A percentile compares a stretch with the other conserved stretches of the same genome.
Conservation (phyloP, 2,888 invertebrate genomes). For the Drosophila longiperda region DNA sequence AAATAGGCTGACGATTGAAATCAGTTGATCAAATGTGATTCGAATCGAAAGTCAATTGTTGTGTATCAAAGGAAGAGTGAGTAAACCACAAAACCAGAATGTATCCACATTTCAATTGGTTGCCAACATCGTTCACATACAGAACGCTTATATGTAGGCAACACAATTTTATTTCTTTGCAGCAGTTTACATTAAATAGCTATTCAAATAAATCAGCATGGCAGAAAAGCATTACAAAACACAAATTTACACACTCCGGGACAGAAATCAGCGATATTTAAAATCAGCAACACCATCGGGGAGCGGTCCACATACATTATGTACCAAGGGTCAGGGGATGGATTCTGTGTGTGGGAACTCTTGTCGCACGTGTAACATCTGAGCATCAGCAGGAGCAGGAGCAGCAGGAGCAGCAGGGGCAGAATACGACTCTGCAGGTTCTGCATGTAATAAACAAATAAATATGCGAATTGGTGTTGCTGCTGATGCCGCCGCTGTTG, state of each 20-base stretch:
- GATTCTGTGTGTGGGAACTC: constrained; percentile 1
- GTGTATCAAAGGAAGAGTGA: constrained; percentile 32
- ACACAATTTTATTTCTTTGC: constrained; percentile 38
- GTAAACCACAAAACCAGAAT: constrained; percentile 46
- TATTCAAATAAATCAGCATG: constrained; percentile 72
- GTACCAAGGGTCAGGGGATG: background rate
- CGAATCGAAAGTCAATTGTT: constrained; percentile 27
- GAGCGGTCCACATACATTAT: constrained; percentile 6
- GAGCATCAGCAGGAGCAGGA: constrained; percentile 28
- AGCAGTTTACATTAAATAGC: constrained; percentile 64
- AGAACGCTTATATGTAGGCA: constrained; percentile 63
- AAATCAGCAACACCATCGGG: constrained; percentile 61
- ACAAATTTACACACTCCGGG: constrained; percentile 40
- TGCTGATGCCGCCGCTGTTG: constrained; percentile 51
- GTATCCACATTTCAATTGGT: constrained; percentile 51
- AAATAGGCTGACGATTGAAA: constrained; percentile 21
- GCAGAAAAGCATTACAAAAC: constrained; percentile 31
- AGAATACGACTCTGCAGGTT: constrained; percentile 22
- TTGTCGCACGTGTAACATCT: constrained; percentile 57
- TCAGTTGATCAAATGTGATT: constrained; percentile 36
- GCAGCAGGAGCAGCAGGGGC: constrained; percentile 15
- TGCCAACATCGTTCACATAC: constrained; percentile 21
- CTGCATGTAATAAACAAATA: constrained; percentile 75
- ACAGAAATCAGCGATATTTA: constrained; percentile 26
- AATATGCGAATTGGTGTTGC: constrained; percentile 65